Percentiles rank a stretch among this genome's conserved stretches.
These are phyloP conservation scores for Nyctereutes procyonoides DNA, from an alignment of 2,113 vertebrate species.

Conservation along the genomic window DNA sequence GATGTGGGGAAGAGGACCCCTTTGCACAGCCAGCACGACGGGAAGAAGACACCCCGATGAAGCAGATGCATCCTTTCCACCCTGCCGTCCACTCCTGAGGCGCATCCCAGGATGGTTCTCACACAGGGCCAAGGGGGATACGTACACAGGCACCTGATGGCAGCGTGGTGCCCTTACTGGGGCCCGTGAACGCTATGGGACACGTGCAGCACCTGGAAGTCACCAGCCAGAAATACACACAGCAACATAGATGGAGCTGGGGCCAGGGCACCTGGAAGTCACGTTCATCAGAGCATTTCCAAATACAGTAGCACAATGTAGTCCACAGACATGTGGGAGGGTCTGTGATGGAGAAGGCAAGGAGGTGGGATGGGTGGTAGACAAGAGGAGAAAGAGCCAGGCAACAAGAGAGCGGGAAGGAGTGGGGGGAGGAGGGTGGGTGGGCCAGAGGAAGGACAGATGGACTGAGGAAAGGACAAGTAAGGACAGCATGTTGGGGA, in stretches of 20 bases:
- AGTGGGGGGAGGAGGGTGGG: neutral
- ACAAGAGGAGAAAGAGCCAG: neutral
- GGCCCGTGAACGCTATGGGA: fast-evolving
- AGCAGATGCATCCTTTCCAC: fast-evolving
- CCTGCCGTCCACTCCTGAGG: neutral
- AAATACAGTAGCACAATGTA: fast-evolving
- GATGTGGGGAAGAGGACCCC: fast-evolving
- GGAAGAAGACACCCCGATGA: neutral
- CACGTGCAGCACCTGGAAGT: fast-evolving
- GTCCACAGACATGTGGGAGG: neutral
- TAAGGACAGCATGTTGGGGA: neutral
- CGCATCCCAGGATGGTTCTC: neutral
- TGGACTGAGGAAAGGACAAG: too few species aligned
- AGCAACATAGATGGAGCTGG: fast-evolving
- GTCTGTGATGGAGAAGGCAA: neutral
- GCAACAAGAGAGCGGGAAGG: fast-evolving
- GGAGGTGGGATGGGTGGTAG: neutral
- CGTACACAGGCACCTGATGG: fast-evolving
- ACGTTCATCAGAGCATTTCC: neutral
- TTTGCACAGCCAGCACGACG: fast-evolving
- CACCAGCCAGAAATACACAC: neutral
- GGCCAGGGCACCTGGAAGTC: neutral
- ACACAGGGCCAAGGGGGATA: fast-evolving
- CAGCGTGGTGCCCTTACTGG: fast-evolving
- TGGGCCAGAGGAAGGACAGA: neutral